Evolutionary conservation across 2,113 vertebrate genomes (phyloP).

Genomic region (Microcebus ravelobensis): DNA sequence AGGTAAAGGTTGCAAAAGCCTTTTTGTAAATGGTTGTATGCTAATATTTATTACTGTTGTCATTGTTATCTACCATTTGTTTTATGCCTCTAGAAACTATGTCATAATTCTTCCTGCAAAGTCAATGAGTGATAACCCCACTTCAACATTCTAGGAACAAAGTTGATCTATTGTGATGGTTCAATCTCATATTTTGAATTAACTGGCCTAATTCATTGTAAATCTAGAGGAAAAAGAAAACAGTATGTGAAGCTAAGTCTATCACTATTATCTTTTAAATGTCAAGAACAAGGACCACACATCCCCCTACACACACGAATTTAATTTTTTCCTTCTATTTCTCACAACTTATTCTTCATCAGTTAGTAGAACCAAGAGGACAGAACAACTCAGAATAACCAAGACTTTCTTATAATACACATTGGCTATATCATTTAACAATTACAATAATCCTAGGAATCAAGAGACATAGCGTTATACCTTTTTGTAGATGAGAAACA

Average conservation of each 20-base stretch:
- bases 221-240: background rate
- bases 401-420: background rate
- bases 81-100: conserved; percentile 7
- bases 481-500: background rate
- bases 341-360: background rate
- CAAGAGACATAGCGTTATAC: background rate
- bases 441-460: background rate
- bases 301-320: background rate
- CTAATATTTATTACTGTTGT: conserved; percentile 23
- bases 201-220: background rate
- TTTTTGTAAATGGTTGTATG: background rate
- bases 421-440: background rate
- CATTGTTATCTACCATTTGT: conserved; percentile 6
- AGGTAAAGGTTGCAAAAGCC: conserved; percentile 1
- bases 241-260: background rate
- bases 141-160: background rate
- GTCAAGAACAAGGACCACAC: background rate
- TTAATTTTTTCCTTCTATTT: background rate
- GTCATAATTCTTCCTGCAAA: conserved; percentile 25
- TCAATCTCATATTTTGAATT: conserved; percentile 36
- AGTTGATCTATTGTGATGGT: background rate
- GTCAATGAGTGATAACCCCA: background rate
- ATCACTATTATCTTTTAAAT: conserved; percentile 21
- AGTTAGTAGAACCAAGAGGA: conserved; percentile 3
- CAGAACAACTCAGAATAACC: background rate